Evolutionary conservation across 64 coral and sea anemone species (phyloP).

Genomic region (Montipora sp.): DNA sequence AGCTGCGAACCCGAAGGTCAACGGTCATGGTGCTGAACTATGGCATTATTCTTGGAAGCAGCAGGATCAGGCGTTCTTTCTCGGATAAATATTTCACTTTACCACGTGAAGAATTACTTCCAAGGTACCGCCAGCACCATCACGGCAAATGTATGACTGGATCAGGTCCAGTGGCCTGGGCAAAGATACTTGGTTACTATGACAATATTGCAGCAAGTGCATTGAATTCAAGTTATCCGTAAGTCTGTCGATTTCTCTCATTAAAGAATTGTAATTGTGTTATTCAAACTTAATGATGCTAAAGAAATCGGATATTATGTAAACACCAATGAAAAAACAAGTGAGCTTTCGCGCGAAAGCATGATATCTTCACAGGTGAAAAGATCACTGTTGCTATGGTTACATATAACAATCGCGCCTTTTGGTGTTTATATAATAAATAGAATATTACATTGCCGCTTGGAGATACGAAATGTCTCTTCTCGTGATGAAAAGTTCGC

Average conservation of each 20-base stretch:
- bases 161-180: constrained; percentile 87
- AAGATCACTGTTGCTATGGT: too few relatives aligned
- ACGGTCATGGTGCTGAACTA: constrained; percentile 72
- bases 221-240: constrained; percentile 62
- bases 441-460: too few relatives aligned
- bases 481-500: too few relatives aligned
- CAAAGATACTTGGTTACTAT: constrained; percentile 82
- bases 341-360: too few relatives aligned
- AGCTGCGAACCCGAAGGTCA: constrained; percentile 43
- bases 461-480: too few relatives aligned
- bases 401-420: too few relatives aligned
- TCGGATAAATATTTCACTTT: constrained; percentile 31
- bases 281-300: too few relatives aligned
- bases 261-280: not conserved
- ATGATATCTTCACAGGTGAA: too few relatives aligned
- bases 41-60: constrained; percentile 72
- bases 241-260: constrained; percentile 7
- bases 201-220: constrained; percentile 67
- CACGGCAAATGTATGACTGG: constrained; percentile 78
- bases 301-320: too few relatives aligned
- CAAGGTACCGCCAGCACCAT: constrained; percentile 71
- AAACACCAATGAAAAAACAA: too few relatives aligned
- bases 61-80: constrained; percentile 56
- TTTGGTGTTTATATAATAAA: too few relatives aligned
- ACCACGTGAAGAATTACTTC: constrained; percentile 62